A percentile compares a stretch with the other conserved stretches of the same genome.
Conservation (phyloP, 2,888 invertebrate genomes). For the Drosophila buzzatii region DNA sequence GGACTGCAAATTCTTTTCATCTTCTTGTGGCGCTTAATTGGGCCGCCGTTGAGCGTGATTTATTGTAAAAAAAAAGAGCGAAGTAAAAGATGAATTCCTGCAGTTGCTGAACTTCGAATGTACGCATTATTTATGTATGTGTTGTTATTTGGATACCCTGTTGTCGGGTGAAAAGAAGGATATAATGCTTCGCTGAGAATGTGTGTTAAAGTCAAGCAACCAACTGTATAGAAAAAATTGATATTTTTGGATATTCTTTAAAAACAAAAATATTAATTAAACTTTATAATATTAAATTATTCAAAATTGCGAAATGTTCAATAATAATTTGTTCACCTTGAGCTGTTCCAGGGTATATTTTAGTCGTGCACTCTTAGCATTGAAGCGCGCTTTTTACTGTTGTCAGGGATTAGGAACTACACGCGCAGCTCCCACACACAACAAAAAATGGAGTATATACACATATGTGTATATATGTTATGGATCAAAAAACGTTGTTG, state of each 20-base stretch:
- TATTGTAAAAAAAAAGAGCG: constrained; percentile 66
- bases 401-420: constrained; percentile 75
- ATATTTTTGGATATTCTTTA: no score
- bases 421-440: constrained; percentile 39
- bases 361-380: not conserved
- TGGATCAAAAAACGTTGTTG: constrained; percentile 41
- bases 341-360: not conserved
- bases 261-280: no score
- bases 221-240: no score
- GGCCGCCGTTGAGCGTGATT: constrained; percentile 69
- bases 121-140: constrained; percentile 76
- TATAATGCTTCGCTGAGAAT: not conserved
- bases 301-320: no score
- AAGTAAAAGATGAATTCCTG: constrained; percentile 31
- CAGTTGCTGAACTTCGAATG: constrained; percentile 38
- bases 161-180: not conserved
- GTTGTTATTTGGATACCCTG: constrained; percentile 47
- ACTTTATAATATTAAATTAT: no score
- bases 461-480: constrained; percentile 1
- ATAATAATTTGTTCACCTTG: no score
- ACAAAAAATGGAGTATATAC: not conserved
- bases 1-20: constrained; percentile 14
- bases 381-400: constrained; percentile 56
- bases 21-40: constrained; percentile 63
- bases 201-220: not conserved